These are phyloP conservation scores for Hylaeus volcanicus DNA, from an alignment of 1,140 invertebrate genomes.

Conservation along the genomic window DNA sequence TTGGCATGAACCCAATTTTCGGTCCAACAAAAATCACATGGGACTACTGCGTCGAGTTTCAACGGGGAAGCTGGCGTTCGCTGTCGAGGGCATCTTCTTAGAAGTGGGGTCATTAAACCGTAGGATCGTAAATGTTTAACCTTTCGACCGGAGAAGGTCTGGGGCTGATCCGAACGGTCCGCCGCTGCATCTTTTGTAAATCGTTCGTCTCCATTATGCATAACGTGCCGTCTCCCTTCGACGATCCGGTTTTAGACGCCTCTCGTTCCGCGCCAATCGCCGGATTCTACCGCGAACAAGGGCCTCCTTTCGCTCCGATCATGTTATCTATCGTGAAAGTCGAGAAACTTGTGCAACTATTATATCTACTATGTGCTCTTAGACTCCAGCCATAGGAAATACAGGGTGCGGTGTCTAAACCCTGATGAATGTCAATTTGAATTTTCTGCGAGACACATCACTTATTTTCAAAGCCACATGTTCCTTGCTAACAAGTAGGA, in stretches of 20 bases:
- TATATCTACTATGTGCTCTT: too few relatives aligned
- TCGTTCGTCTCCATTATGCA: conserved; percentile 20
- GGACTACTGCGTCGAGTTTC: background rate
- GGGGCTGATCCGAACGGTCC: background rate
- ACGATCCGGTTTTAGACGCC: background rate
- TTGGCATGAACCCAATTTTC: too few relatives aligned
- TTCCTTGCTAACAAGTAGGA: too few relatives aligned
- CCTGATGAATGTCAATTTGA: too few relatives aligned
- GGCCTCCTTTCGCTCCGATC: too few relatives aligned
- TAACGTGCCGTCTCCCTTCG: conserved; percentile 1
- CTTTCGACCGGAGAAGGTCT: conserved; percentile 36
- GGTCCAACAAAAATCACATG: too few relatives aligned
- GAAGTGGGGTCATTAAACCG: conserved; percentile 55
- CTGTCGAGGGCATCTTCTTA: conserved; percentile 28
- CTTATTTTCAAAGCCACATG: too few relatives aligned
- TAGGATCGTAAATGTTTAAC: conserved; percentile 62
- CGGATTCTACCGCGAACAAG: background rate
- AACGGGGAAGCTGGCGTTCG: background rate
- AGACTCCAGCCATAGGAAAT: too few relatives aligned
- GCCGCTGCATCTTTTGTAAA: conserved; percentile 15
- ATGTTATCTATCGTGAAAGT: too few relatives aligned
- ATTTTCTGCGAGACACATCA: too few relatives aligned
- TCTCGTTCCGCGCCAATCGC: background rate
- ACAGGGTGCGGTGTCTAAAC: too few relatives aligned
- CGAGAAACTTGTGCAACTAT: too few relatives aligned